Conservation (phyloP, 2,888 invertebrate genomes). For the Netelia virgata region DNA sequence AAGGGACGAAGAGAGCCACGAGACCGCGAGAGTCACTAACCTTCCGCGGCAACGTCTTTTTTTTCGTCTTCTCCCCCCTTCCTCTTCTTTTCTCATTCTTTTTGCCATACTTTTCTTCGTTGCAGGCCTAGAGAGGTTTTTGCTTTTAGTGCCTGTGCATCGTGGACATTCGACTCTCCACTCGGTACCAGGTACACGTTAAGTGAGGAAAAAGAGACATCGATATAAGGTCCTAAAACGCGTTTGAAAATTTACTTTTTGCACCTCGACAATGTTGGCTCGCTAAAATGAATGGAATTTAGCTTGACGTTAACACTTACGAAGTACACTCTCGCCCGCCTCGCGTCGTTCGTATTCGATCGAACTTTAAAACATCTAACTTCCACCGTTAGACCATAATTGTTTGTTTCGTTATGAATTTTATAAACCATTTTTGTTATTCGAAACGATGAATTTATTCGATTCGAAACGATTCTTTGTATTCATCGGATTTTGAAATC, state of each 20-base stretch:
- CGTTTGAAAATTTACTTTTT: no score
- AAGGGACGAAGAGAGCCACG: neutral
- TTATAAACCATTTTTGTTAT: no score
- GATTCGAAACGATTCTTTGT: no score
- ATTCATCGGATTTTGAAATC: no score
- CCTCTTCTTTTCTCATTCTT: slow-evolving; percentile 1
- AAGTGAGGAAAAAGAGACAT: neutral
- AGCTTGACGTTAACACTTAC: no score
- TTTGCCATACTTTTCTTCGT: slow-evolving; percentile 36
- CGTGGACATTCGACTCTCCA: slow-evolving; percentile 15
- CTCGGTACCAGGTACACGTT: neutral
- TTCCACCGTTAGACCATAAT: no score
- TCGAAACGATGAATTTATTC: no score
- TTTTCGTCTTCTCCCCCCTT: slow-evolving; percentile 56
- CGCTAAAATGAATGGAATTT: no score
- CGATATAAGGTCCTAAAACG: neutral
- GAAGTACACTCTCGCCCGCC: neutral
- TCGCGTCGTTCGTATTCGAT: neutral
- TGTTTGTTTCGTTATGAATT: no score
- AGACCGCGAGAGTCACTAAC: slow-evolving; percentile 74
- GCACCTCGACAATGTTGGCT: no score
- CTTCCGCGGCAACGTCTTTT: slow-evolving; percentile 66
- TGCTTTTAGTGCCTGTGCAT: slow-evolving; percentile 40
- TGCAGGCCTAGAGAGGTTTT: slow-evolving; percentile 40
- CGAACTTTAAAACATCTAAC: no score